Evolutionary conservation across 2,888 invertebrate genomes (phyloP).

Genomic region (Melolontha melolontha): DNA sequence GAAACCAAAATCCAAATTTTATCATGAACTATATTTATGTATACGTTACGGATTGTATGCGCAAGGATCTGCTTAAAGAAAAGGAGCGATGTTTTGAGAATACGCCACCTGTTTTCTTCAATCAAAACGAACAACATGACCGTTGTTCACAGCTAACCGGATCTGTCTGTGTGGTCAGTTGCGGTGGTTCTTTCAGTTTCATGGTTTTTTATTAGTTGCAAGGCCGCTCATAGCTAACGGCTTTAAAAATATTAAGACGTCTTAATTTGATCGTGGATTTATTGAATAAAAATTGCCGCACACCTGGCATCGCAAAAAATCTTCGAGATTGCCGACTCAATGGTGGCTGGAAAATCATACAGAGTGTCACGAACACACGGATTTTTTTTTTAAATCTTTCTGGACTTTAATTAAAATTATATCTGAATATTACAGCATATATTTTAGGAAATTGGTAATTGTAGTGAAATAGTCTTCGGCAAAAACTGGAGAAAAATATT

Average conservation of each 20-base stretch:
- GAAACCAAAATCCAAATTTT: too few relatives aligned
- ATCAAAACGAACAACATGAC: conserved; percentile 45
- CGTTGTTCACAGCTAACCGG: conserved; percentile 49
- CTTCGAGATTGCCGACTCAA: conserved; percentile 2
- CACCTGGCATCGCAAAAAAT: conserved; percentile 39
- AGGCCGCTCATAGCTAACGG: conserved; percentile 54
- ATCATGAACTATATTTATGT: too few relatives aligned
- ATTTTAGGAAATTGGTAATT: too few relatives aligned
- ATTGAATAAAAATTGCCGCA: conserved; percentile 50
- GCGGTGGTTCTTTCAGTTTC: conserved; percentile 53
- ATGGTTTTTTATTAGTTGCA: conserved; percentile 54
- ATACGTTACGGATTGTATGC: too few relatives aligned
- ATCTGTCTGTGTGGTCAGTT: conserved; percentile 54
- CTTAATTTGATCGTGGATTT: conserved; percentile 51
- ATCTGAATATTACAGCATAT: neutral
- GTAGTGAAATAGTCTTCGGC: too few relatives aligned
- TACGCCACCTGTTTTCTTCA: conserved; percentile 25
- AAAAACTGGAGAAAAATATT: too few relatives aligned
- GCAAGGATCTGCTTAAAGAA: too few relatives aligned
- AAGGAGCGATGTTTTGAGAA: conserved; percentile 29
- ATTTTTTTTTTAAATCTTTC: neutral
- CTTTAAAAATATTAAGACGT: conserved; percentile 47
- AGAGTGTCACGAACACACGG: neutral
- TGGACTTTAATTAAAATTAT: neutral
- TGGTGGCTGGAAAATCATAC: conserved; percentile 1